phyloP scores from a whole-genome alignment of 1,140 invertebrate genomes.

The Drosophila sechellia region DNA sequence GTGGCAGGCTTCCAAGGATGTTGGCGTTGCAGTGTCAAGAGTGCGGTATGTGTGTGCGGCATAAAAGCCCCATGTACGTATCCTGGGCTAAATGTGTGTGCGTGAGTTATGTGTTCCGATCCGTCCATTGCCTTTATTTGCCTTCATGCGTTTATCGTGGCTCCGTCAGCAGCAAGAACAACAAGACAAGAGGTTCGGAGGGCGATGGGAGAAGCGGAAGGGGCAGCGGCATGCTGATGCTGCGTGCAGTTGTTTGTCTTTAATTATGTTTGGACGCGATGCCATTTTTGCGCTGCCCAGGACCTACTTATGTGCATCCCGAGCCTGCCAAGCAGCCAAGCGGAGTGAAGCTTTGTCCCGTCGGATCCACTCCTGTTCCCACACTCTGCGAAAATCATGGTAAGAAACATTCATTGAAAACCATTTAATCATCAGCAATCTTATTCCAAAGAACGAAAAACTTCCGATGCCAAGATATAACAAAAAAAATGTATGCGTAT shows the following conservation, averaged over 20 bases:
- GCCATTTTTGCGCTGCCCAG: constrained; percentile 64
- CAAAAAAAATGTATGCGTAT: too few relatives aligned
- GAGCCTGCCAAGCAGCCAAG: constrained; percentile 35
- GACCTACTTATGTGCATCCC: constrained; percentile 64
- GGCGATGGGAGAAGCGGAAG: not conserved
- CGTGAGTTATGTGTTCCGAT: constrained; percentile 24
- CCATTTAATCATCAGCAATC: too few relatives aligned
- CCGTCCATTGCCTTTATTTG: constrained; percentile 65
- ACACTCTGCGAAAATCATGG: not conserved
- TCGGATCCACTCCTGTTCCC: not conserved
- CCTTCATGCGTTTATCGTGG: constrained; percentile 60
- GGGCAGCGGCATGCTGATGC: constrained; percentile 18
- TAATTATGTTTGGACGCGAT: constrained; percentile 81
- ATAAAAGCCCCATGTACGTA: constrained; percentile 6
- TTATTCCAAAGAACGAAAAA: too few relatives aligned
- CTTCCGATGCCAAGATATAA: too few relatives aligned
- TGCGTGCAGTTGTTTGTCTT: constrained; percentile 75
- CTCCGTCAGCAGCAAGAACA: constrained; percentile 34
- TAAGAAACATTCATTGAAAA: not conserved
- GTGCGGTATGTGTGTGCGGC: constrained; percentile 14
- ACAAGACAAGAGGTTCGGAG: not conserved
- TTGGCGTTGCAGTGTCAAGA: constrained; percentile 36
- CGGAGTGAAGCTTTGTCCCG: constrained; percentile 7
- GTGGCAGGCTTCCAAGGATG: constrained; percentile 43
- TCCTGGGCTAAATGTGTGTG: constrained; percentile 19